Evolutionary conservation across 2,113 vertebrate species (phyloP), one percentile per base, ranked within the genome.

Genomic region (Ibidorhyncha struthersii): DNA sequence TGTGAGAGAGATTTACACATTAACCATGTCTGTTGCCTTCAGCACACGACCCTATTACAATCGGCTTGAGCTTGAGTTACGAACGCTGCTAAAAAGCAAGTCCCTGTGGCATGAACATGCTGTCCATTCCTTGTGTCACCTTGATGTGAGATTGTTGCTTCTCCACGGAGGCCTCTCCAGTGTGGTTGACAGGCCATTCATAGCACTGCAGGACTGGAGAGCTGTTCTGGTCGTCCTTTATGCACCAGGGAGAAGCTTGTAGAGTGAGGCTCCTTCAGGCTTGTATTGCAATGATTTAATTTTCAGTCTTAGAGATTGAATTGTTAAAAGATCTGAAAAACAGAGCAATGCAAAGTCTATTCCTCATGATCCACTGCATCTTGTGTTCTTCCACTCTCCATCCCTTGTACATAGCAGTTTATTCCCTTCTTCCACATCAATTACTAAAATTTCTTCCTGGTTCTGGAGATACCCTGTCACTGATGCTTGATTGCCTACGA

Each of bases 1-100:
- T 96, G 91, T 69, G 40, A 58, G 56, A 87, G 61, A 84, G 89
- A 94, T 95, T 96, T 94, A 53, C 70, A 70, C 85, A 43, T n/a
- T 82, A 92, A 80, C 74, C 0, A 0, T 17, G 59, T 0, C 0
- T 19, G 36, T 58, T 89, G 86, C 74, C 66, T 53, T 45, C 36
- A 49, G 81, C 1, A 0, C 27, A 2, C 61, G 66, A 53, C 81
- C 65, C 81, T 6, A 0, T 32, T 32, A 5, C 34, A 32, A 0
- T 40, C 0, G 0, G 52, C 81, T 91, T 74, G 36, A 34, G 69
- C 45, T 52, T 38, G 86, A 5, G 26, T 49, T 79, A 50, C 3
- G 36, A 79, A 84, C 7, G 13, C 43, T 88, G 59, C 72, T 79
- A 59, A 79, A 90, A 67, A 32, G 12, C 63, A 47, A 26, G 65